Percentiles rank a stretch among this genome's conserved stretches.
These are phyloP conservation scores for Idaea dimidiata DNA, from an alignment of 2,888 invertebrate species.

Conservation along the genomic window DNA sequence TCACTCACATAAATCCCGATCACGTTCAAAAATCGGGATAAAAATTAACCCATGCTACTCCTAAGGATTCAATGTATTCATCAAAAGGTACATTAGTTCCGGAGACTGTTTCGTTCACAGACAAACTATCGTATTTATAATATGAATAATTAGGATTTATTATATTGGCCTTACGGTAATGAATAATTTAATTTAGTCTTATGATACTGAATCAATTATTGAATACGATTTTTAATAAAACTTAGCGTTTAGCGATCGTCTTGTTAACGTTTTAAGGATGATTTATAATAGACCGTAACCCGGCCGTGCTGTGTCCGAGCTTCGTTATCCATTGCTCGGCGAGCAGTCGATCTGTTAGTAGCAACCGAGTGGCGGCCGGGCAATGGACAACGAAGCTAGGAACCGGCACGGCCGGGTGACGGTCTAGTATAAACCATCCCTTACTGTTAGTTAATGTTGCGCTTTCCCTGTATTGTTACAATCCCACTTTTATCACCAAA, in stretches of 20 bases:
- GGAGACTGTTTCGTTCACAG: not conserved
- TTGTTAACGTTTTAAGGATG: not conserved
- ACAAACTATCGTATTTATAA: conserved; percentile 5
- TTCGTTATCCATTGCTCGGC: too few species aligned
- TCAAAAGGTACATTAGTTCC: too few species aligned
- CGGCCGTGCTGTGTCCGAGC: too few species aligned
- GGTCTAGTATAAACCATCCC: too few species aligned
- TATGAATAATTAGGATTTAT: conserved; percentile 24
- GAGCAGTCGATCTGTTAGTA: too few species aligned
- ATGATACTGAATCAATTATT: conserved; percentile 42
- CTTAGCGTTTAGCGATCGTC: conserved; percentile 20
- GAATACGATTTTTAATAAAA: conserved; percentile 34
- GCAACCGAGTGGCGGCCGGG: too few species aligned
- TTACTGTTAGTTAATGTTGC: not conserved
- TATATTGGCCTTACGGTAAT: conserved; percentile 44
- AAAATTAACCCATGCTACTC: not conserved
- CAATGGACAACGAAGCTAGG: too few species aligned
- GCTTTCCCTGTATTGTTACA: not conserved
- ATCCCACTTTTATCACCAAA: not conserved
- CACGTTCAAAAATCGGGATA: not conserved
- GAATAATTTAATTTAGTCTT: conserved; percentile 30
- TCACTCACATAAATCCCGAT: not conserved
- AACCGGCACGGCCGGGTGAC: too few species aligned
- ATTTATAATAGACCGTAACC: too few species aligned
- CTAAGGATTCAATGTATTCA: not conserved